A percentile compares a stretch with the other conserved stretches of the same genome.
phyloP scores from a whole-genome alignment of 2,888 invertebrate genomes.

The Pomacea canaliculata region DNA sequence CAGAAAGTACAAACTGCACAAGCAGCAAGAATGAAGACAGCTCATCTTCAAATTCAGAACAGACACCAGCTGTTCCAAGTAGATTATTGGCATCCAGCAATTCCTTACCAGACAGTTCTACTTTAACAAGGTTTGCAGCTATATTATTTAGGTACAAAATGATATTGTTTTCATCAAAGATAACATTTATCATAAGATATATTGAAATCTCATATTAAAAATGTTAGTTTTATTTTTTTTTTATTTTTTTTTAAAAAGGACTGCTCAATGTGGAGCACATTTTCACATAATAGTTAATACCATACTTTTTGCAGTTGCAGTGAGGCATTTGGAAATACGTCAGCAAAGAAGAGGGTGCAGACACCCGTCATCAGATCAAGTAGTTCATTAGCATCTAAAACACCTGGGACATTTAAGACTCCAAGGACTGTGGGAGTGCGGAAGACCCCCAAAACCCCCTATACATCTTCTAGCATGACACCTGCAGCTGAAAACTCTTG shows the following conservation, averaged over 20 bases:
- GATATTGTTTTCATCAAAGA: no score
- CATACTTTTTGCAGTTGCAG: background rate
- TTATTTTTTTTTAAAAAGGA: no score
- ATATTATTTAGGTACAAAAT: no score
- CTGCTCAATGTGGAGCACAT: no score
- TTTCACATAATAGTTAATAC: no score
- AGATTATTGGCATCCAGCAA: background rate
- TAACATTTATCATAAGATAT: no score
- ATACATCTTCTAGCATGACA: constrained; percentile 30
- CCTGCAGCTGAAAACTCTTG: constrained; percentile 33
- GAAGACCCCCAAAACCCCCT: constrained; percentile 15
- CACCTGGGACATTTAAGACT: constrained; percentile 27
- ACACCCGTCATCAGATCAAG: background rate
- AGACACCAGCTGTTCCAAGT: background rate
- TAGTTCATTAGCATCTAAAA: constrained; percentile 10
- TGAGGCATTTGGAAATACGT: background rate
- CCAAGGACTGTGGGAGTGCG: constrained; percentile 21
- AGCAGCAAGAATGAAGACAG: background rate
- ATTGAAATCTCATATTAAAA: no score
- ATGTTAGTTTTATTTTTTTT: no score
- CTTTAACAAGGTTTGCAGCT: background rate
- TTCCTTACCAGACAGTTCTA: constrained; percentile 5
- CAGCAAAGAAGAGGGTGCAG: background rate
- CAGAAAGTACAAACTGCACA: constrained; percentile 16
- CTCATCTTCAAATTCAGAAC: constrained; percentile 4